Base-by-base conservation (phyloP, 2,888 invertebrate species). In the Drosophila ustulata region DNA sequence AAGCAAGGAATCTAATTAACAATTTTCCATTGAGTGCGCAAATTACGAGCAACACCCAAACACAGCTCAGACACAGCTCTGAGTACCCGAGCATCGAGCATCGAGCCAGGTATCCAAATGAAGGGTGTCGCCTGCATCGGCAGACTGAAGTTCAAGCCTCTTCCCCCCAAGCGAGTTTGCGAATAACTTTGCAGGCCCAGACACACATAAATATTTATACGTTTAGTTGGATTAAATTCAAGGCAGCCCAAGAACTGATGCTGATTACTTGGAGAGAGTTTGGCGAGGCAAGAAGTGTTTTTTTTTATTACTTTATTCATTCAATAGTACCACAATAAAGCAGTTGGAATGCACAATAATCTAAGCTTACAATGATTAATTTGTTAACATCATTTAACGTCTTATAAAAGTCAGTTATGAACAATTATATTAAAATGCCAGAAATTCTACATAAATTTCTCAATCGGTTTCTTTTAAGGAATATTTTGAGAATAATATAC, bases 1-100 rank as follows among this genome's bases (percentile, higher is more conserved):
- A 82, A 89, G 89, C 84, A 82, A 90, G 89, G 90, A 92, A 91
- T 91, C 91, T 92, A 91, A 92, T 92, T 92, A 92, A 92, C 92
- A 92, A 91, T 92, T 92, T 91, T 92, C 90, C 91, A 92, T 91
- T 92, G 91, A 92, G 91, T 91, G 91, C 89, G 89, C 90, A 90
- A 91, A 91, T 91, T 91, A 91, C 90, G 83, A 84, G 74, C 78
- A 85, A 88, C 82, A 88, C 71, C 78, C 63, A 66, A 61, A 34
- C 18, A 41, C 32, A 26, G 9, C 13, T 39, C 23, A 25, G 8
- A 41, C 9, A 26, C 18, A 28, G 34, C 30, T 4, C 30, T 30
- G 30, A 30, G 30, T 30, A 37, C 2, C 5, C 34, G 32, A 32
- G 9, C 9, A 30, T 3, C 32, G 34, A 37, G 34, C n/a, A 11